A percentile compares a stretch with the other conserved stretches of the same genome.
Conservation (phyloP, 2,797 vertebrate genomes). For the Poeciliopsis infans region DNA sequence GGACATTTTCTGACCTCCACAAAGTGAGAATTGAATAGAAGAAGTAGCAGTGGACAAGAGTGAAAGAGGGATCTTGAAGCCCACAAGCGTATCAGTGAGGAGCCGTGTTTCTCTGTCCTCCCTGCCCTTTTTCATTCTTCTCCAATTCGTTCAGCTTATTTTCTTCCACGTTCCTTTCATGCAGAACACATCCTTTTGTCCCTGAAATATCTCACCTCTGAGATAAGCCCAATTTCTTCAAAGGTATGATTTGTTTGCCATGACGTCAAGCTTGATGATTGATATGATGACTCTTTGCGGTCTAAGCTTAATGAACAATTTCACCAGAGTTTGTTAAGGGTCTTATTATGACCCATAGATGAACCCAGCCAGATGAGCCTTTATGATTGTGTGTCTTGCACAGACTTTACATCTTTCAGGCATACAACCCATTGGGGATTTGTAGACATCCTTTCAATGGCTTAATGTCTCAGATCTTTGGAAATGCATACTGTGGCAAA, state of each 20-base stretch:
- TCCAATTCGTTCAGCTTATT: conserved; percentile 9
- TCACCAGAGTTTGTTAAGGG: conserved; percentile 55
- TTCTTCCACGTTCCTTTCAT: conserved; percentile 14
- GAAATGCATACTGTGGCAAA: conserved; percentile 16
- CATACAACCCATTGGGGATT: conserved; percentile 4
- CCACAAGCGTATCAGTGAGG: conserved; percentile 47
- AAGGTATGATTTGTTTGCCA: conserved; percentile 54
- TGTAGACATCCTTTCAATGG: conserved; percentile 25
- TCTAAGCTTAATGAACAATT: conserved; percentile 61
- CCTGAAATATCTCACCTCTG: conserved; percentile 20
- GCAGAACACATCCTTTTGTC: conserved; percentile 21
- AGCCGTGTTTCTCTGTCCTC: conserved; percentile 40
- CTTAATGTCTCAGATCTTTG: conserved; percentile 33
- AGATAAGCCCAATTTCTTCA: conserved; percentile 38
- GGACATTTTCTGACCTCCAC: conserved; percentile 35
- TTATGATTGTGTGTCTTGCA: conserved; percentile 51
- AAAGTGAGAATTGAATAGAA: conserved; percentile 25
- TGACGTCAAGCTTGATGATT: conserved; percentile 48
- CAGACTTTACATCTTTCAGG: conserved; percentile 45
- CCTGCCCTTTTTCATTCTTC: conserved; percentile 7
- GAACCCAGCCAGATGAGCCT: conserved; percentile 56
- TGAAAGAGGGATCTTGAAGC: conserved; percentile 41
- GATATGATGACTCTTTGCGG: conserved; percentile 50
- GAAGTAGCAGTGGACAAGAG: conserved; percentile 3
- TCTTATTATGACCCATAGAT: conserved; percentile 54